These are phyloP conservation scores for Apogon hyalosoma DNA, from an alignment of 2,797 vertebrate genomes.

Conservation along the genomic window DNA sequence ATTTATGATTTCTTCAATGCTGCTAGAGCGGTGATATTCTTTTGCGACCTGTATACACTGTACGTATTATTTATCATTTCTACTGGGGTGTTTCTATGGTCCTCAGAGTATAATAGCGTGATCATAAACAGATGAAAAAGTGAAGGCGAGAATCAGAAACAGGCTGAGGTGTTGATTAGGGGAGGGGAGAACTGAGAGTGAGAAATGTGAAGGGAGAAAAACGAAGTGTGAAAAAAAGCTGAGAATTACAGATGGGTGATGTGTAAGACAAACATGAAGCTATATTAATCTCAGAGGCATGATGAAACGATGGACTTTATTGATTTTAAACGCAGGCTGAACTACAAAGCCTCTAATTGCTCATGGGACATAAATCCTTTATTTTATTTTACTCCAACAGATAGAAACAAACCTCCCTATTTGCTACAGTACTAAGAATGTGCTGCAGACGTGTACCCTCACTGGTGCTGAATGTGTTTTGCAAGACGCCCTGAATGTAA, in stretches of 20 bases:
- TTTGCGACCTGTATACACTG: neutral
- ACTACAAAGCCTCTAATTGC: neutral
- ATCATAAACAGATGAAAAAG: slow-evolving; percentile 48
- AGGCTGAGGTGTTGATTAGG: slow-evolving; percentile 61
- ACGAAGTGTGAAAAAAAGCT: slow-evolving; percentile 23
- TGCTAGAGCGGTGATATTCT: slow-evolving; percentile 5
- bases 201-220: slow-evolving; percentile 14
- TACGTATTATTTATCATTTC: neutral
- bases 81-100: neutral
- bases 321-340: neutral
- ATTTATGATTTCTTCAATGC: neutral
- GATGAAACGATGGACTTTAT: neutral
- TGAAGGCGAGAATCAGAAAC: slow-evolving; percentile 44
- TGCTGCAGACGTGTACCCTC: slow-evolving; percentile 4
- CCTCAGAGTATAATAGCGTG: neutral
- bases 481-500: slow-evolving; percentile 1
- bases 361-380: too few species aligned
- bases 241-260: neutral
- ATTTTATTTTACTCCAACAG: neutral
- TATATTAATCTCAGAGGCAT: slow-evolving; percentile 1
- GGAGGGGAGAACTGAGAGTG: slow-evolving; percentile 17
- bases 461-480: neutral
- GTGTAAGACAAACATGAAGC: neutral
- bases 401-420: neutral
- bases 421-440: neutral